Percentiles rank a stretch among this genome's conserved stretches.
Conservation (phyloP, 1,140 invertebrate species). For the Asobara japonica region DNA sequence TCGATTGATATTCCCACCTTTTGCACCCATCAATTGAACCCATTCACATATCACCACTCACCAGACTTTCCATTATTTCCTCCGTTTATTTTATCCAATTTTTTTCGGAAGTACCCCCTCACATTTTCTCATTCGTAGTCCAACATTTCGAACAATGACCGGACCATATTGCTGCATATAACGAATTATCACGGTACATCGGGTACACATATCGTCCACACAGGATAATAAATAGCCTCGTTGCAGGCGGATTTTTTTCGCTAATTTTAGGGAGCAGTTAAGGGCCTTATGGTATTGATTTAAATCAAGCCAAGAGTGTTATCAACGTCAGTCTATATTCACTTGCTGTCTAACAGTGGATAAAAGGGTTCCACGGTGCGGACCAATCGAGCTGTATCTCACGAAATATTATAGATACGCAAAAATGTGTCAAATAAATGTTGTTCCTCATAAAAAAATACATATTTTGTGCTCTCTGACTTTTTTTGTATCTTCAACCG, state of each 20-base stretch:
- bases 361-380: too few relatives aligned
- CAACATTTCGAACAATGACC: slow-evolving; percentile 45
- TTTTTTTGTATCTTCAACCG: too few relatives aligned
- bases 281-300: not conserved
- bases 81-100: slow-evolving; percentile 21
- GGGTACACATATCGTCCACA: slow-evolving; percentile 40
- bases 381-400: too few relatives aligned
- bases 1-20: slow-evolving; percentile 50
- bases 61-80: not conserved
- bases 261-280: not conserved
- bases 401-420: too few relatives aligned
- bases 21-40: slow-evolving; percentile 60
- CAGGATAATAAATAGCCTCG: slow-evolving; percentile 44
- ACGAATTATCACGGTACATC: slow-evolving; percentile 52
- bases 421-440: too few relatives aligned
- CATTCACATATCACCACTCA: slow-evolving; percentile 39
- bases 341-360: not conserved
- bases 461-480: too few relatives aligned
- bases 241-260: not conserved
- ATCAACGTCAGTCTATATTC: not conserved
- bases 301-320: not conserved
- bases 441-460: too few relatives aligned
- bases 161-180: slow-evolving; percentile 50
- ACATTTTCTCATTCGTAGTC: not conserved
- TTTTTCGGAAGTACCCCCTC: slow-evolving; percentile 12